Conservation (phyloP, 2,113 vertebrate genomes). For the Chloropsis cyanopogon region DNA sequence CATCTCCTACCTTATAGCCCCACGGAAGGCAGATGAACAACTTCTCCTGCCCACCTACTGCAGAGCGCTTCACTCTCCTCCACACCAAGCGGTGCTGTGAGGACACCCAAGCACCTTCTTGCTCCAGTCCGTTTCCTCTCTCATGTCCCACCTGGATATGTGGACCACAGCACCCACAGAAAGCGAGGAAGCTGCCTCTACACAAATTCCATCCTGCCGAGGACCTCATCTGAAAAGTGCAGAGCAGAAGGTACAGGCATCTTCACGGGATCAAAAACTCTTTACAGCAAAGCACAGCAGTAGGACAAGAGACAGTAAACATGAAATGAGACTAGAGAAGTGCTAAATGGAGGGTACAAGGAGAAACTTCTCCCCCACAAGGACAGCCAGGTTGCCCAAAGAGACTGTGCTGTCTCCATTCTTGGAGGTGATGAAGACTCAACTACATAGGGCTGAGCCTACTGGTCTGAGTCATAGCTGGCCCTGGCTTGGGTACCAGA, state of each 20-base stretch:
- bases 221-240: not conserved
- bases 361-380: not conserved
- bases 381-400: not conserved
- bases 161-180: not conserved
- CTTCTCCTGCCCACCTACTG: not conserved
- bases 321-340: not conserved
- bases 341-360: not conserved
- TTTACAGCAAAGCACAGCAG: not conserved
- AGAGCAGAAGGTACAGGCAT: not conserved
- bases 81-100: not conserved
- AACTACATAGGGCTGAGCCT: not conserved
- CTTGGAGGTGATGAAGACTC: not conserved
- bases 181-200: not conserved
- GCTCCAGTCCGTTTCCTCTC: not conserved
- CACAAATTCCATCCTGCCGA: not conserved
- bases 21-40: rapidly evolving
- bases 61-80: not conserved
- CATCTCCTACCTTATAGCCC: not conserved
- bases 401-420: not conserved
- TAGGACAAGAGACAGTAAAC: not conserved
- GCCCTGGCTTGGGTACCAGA: not conserved
- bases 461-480: not conserved
- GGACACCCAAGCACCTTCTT: not conserved
- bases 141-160: not conserved
- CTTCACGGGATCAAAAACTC: not conserved